Evolutionary conservation across 2,888 invertebrate genomes (phyloP), one percentile per base, ranked within the genome.

Genomic region (Pristionchus entomophagus): DNA sequence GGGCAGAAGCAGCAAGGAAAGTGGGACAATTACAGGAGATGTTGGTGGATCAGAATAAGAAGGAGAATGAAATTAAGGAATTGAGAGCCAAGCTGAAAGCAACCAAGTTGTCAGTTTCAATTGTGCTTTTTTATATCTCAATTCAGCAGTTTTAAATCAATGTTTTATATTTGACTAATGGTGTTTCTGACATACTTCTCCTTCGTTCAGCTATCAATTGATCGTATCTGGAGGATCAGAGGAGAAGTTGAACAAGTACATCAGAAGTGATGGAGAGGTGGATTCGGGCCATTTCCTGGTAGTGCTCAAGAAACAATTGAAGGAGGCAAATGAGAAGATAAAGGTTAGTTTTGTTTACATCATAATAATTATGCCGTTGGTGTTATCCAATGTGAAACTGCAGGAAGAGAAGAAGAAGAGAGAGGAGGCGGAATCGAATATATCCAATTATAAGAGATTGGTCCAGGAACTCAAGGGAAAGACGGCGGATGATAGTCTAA

Each of bases 31-130:
- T 84, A 19, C 6, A 65, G 45, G 41, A 22, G 5, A 84, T 84
- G 65, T 29, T 84, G 19, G 65, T 38, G 19, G 83, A 84, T 49
- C 83, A 84, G 19, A 45, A 65, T 45, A 32, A 45, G 22, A 65
- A 53, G 35, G 65, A 84, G 49, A 84, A 29, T 19, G 83, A 84
- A 45, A 32, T 84, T 12, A 41, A 26, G 32, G 32, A 32, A 0
- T 14, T 49, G n/a, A 65, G 35, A 32, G 29, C 26, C 6, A 84
- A n/a, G n/a, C 49, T 84, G 22, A 62, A 84, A 35, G 83, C 83
- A n/a, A 45, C 45, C 22, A 84, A 65, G 35, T 84, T 84, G 83
- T 84, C 2, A 49, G 83, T 49, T 62, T n/a, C n/a, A n/a, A 53
- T 29, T n/a, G n/a, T n/a, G n/a, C n/a, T n/a, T n/a, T 32, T 45